Conservation (phyloP, 2,797 vertebrate genomes). For the Leptatherina wallacei region DNA sequence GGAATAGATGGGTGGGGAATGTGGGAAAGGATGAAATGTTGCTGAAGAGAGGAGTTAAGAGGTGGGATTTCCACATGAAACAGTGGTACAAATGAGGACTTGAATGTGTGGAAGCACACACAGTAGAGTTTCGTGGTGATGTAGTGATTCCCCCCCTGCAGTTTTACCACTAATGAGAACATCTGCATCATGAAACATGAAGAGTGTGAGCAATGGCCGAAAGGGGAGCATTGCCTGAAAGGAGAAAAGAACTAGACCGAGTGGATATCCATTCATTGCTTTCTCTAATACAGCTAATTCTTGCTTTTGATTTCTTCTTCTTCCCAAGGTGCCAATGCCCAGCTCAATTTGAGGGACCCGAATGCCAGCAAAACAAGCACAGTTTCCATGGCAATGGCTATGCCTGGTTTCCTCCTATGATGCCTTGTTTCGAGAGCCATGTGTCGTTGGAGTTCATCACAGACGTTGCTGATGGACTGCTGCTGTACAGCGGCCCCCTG, state of each 20-base stretch:
- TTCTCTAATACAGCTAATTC: slow-evolving; percentile 36
- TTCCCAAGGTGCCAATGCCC: slow-evolving; percentile 86
- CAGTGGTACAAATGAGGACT: slow-evolving; percentile 31
- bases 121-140: slow-evolving; percentile 42
- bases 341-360: slow-evolving; percentile 85
- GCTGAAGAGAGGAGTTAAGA: slow-evolving; percentile 20
- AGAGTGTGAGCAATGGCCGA: slow-evolving; percentile 45
- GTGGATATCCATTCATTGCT: background rate
- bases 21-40: background rate
- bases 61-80: slow-evolving; percentile 33
- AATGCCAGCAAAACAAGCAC: slow-evolving; percentile 89
- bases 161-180: slow-evolving; percentile 73
- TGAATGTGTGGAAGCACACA: slow-evolving; percentile 37
- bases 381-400: slow-evolving; percentile 90
- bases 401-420: slow-evolving; percentile 88
- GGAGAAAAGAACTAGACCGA: slow-evolving; percentile 35
- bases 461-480: slow-evolving; percentile 83
- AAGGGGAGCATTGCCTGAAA: slow-evolving; percentile 44
- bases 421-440: slow-evolving; percentile 86
- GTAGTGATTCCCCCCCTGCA: slow-evolving; percentile 57
- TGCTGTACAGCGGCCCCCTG: slow-evolving; percentile 87
- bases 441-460: slow-evolving; percentile 89
- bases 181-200: slow-evolving; percentile 70
- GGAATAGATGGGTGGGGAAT: background rate
- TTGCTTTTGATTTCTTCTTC: slow-evolving; percentile 28